Conservation (phyloP, 2,888 invertebrate genomes). For the Sinhomidia bicolor region DNA sequence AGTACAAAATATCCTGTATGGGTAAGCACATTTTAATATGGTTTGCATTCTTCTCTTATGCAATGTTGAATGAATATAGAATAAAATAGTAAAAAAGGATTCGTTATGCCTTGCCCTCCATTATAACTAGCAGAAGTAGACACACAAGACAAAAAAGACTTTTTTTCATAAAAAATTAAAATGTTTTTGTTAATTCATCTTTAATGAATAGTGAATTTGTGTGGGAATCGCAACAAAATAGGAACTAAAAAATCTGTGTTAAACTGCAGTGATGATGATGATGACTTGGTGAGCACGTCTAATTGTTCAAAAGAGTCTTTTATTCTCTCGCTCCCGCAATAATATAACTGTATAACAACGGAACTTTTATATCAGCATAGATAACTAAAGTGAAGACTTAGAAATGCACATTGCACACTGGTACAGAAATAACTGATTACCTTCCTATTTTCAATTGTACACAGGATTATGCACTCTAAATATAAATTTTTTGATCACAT, state of each 20-base stretch:
- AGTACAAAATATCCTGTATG: too few species aligned
- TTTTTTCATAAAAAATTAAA: background rate
- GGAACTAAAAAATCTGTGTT: background rate
- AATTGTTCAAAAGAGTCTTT: background rate
- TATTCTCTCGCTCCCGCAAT: too few species aligned
- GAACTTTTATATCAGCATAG: too few species aligned
- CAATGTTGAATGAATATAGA: background rate
- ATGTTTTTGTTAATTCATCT: conserved; percentile 2
- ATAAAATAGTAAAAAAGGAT: background rate
- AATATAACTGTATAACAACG: too few species aligned
- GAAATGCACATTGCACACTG: too few species aligned
- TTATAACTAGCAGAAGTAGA: background rate
- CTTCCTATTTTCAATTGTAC: too few species aligned
- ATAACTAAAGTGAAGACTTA: too few species aligned
- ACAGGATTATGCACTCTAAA: too few species aligned
- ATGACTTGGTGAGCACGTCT: conserved; percentile 32
- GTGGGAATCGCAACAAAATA: conserved; percentile 16
- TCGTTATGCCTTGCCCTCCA: background rate
- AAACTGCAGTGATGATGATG: background rate
- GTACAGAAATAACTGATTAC: too few species aligned
- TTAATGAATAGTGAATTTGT: conserved; percentile 16
- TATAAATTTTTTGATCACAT: too few species aligned
- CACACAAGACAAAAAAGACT: background rate
- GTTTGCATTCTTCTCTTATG: background rate
- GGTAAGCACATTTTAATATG: background rate